A percentile compares a stretch with the other conserved stretches of the same genome.
phyloP scores from a whole-genome alignment of 2,797 vertebrate genomes.

The Melopsittacus undulatus region DNA sequence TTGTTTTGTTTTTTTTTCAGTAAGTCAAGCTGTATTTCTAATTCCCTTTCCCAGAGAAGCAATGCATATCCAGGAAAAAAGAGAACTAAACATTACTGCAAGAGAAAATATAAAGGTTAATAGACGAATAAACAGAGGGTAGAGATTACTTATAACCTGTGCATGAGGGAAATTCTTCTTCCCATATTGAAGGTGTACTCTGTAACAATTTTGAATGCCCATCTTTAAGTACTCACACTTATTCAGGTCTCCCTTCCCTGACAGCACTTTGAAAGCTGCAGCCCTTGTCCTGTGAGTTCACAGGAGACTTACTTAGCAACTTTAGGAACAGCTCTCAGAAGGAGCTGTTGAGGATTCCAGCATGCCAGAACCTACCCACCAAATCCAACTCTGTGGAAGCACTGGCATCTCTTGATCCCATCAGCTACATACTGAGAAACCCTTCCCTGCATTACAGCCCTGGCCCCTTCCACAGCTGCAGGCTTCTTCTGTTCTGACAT shows the following conservation, averaged over 20 bases:
- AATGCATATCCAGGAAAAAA: neutral
- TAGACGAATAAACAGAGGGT: neutral
- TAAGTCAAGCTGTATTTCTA: neutral
- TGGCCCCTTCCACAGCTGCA: fast-evolving
- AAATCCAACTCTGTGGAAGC: neutral
- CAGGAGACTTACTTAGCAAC: fast-evolving
- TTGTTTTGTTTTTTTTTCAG: neutral
- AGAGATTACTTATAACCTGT: neutral
- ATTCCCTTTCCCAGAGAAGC: neutral
- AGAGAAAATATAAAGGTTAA: neutral
- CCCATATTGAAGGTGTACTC: slow-evolving; percentile 1
- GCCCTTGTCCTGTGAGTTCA: neutral
- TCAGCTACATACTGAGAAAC: neutral
- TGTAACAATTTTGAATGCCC: neutral
- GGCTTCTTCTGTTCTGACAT: neutral
- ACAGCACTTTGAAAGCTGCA: neutral
- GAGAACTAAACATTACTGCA: neutral
- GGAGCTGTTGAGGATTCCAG: neutral
- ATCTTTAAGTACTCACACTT: neutral
- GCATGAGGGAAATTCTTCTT: neutral
- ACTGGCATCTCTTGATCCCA: neutral
- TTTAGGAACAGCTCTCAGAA: neutral
- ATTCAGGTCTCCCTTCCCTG: neutral
- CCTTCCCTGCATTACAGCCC: neutral
- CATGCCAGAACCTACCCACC: fast-evolving